Evolutionary conservation across 2,888 invertebrate genomes (phyloP).

Genomic region (Suillia variegata): DNA sequence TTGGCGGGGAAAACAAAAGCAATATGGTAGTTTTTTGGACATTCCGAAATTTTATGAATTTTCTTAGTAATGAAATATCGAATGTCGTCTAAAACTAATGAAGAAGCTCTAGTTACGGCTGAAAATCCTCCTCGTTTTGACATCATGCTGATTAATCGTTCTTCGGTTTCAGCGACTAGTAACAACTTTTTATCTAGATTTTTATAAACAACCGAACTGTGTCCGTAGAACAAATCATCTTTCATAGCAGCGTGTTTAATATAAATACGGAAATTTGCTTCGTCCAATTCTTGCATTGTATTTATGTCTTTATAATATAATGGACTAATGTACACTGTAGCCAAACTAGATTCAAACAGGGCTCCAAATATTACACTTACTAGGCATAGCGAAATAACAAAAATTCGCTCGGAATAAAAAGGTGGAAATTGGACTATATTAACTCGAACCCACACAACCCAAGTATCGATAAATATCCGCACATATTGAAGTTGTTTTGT

Average conservation of each 20-base stretch:
- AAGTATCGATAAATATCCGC: conserved; percentile 52
- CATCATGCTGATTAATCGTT: conserved; percentile 46
- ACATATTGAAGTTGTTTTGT: conserved; percentile 22
- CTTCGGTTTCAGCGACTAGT: conserved; percentile 42
- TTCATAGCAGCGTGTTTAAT: conserved; percentile 58
- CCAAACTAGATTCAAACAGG: conserved; percentile 60
- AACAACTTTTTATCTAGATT: conserved; percentile 48
- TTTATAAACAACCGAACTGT: conserved; percentile 49
- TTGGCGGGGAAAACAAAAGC: conserved; percentile 52
- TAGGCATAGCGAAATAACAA: conserved; percentile 55
- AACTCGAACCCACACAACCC: conserved; percentile 57
- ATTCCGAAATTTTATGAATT: conserved; percentile 57
- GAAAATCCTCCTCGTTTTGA: conserved; percentile 45
- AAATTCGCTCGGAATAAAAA: conserved; percentile 56
- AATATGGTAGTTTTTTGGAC: conserved; percentile 58
- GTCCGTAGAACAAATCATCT: conserved; percentile 57
- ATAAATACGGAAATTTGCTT: conserved; percentile 48
- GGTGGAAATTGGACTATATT: conserved; percentile 52
- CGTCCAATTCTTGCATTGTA: conserved; percentile 55
- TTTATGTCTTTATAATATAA: conserved; percentile 58
- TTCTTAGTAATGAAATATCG: conserved; percentile 48
- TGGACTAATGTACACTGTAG: conserved; percentile 59
- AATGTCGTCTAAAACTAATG: conserved; percentile 47
- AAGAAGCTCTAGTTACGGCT: conserved; percentile 50
- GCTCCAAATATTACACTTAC: conserved; percentile 60